Conservation (phyloP, 2,113 vertebrate species). For the Ctenomys sociabilis region DNA sequence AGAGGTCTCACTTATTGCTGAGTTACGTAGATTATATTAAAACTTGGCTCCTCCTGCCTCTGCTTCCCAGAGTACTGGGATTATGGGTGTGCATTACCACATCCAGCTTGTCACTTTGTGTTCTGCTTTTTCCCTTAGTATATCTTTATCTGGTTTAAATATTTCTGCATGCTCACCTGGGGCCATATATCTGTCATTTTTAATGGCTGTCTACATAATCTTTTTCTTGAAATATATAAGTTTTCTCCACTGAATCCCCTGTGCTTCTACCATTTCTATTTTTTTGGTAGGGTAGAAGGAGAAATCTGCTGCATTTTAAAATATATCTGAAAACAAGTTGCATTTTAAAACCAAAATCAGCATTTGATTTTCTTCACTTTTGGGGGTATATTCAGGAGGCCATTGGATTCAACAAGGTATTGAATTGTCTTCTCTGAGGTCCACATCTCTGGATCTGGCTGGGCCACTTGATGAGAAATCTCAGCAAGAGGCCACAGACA, state of each 20-base stretch:
- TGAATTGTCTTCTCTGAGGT: slow-evolving; percentile 52
- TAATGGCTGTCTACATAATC: slow-evolving; percentile 51
- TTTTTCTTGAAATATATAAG: slow-evolving; percentile 51
- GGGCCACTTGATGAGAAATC: slow-evolving; percentile 61
- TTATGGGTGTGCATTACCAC: not conserved
- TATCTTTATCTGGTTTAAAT: slow-evolving; percentile 53
- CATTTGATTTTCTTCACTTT: slow-evolving; percentile 57
- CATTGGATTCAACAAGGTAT: not conserved
- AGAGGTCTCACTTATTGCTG: not conserved
- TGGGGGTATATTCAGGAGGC: not conserved
- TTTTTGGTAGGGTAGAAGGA: not conserved
- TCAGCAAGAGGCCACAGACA: slow-evolving; percentile 65
- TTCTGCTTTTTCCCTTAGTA: slow-evolving; percentile 23
- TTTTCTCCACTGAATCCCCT: slow-evolving; percentile 58
- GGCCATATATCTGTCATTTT: slow-evolving; percentile 57
- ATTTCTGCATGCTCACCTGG: slow-evolving; percentile 28
- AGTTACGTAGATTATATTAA: not conserved
- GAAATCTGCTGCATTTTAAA: slow-evolving; percentile 62
- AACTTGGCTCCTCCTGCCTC: not conserved
- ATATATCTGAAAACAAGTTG: slow-evolving; percentile 57
- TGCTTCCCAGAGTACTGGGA: not conserved
- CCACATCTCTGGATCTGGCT: slow-evolving; percentile 24
- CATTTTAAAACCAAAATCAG: slow-evolving; percentile 30
- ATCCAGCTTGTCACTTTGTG: not conserved
- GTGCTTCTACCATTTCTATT: not conserved